These are phyloP conservation scores for Hiodon alosoides DNA, from an alignment of 2,113 vertebrate genomes.

Conservation along the genomic window DNA sequence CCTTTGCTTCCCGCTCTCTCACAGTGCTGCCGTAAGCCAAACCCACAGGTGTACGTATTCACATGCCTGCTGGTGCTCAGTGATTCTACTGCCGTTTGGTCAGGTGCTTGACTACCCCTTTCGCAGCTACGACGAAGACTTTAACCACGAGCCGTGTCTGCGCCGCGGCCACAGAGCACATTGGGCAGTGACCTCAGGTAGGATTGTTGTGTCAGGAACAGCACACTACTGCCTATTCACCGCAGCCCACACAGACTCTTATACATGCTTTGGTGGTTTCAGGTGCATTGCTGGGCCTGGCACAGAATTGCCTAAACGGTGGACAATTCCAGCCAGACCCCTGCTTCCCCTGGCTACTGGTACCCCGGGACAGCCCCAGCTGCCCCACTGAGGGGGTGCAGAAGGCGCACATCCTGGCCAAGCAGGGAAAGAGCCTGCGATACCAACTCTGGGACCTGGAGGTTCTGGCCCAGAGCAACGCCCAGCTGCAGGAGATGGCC, in stretches of 20 bases:
- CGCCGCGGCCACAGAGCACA: constrained; percentile 74
- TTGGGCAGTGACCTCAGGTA: constrained; percentile 81
- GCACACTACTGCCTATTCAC: neutral
- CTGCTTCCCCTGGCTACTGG: constrained; percentile 55
- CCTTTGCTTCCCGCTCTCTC: constrained; percentile 35
- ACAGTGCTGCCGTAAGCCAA: neutral
- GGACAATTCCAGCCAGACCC: constrained; percentile 34
- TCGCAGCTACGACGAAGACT: constrained; percentile 81
- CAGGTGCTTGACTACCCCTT: constrained; percentile 46
- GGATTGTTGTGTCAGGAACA: constrained; percentile 1
- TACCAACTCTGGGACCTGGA: constrained; percentile 77
- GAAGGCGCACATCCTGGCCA: constrained; percentile 64
- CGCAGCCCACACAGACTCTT: neutral
- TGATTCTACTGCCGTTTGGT: neutral
- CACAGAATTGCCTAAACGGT: constrained; percentile 32
- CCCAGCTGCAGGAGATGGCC: constrained; percentile 72
- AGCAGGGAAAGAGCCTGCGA: constrained; percentile 82
- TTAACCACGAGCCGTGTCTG: constrained; percentile 78
- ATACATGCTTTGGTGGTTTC: neutral
- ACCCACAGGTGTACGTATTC: neutral
- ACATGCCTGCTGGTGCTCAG: neutral
- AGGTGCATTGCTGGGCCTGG: constrained; percentile 60
- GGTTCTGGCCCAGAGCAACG: constrained; percentile 66
- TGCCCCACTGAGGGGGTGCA: neutral
- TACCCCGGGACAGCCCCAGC: constrained; percentile 19